Base-by-base conservation (phyloP, 2,113 vertebrate genomes). In the Leptodactylus fuscus region DNA sequence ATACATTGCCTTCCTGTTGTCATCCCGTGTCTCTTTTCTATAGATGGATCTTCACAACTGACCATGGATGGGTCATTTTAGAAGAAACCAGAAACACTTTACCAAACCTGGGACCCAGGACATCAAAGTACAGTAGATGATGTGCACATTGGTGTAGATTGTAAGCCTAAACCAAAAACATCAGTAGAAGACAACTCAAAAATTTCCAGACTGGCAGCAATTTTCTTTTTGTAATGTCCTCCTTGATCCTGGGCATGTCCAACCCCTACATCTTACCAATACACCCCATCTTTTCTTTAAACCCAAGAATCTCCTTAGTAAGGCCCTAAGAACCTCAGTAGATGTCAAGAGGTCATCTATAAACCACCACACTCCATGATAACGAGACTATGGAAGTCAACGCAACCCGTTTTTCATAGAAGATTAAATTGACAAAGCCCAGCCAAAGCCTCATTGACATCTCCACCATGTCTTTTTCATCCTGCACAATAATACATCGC, bases 391-490 rank as follows among this genome's bases (percentile, higher is more conserved):
- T 27, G n/a, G 55, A 44, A 41, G 77, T 62, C 77, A 60, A 24
- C 36, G 4, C 15, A 36, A 24, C 51, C 36, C 51, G n/a, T n/a
- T 58, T 34, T 53, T 58, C 18, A 79, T 79, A 41, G 55, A 80
- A 80, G 77, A 58, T 58, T 60, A 60, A 9, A 51, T 8, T 49
- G 12, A 32, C 53, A 80, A 62, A 62, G 55, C 51, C 76, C 34
- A 24, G 18, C 12, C 53, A 27, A n/a, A 41, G 77, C 36, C 22
- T 62, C 77, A 44, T 44, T 62, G 77, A 44, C 34, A 73, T 73
- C 73, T 49, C 75, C 75, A 55, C 75, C 27, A 78, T 78, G 1
- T 55, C 49, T 38, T 58, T 79, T 79, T 58, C 15, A 22, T 55
- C 32, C 76, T 55, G 20, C 34, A 38, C 22, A 20, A 51, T 76